These are phyloP conservation scores for Cuniculus paca DNA, from an alignment of 2,797 vertebrate genomes.

Conservation along the genomic window DNA sequence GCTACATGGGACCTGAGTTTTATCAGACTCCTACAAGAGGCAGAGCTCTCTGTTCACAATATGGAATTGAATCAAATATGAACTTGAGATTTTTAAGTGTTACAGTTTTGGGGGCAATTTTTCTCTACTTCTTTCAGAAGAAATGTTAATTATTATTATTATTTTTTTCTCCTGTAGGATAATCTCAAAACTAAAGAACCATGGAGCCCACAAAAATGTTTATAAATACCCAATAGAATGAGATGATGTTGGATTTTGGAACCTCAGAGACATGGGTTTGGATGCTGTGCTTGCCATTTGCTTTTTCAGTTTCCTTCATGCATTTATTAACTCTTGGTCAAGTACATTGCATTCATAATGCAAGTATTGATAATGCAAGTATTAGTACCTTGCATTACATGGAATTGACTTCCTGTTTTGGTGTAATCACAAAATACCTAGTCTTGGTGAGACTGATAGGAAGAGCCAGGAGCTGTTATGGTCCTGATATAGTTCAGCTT, in stretches of 20 bases:
- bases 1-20: background rate
- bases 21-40: background rate
- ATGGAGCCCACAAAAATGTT: background rate
- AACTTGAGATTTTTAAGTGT: background rate
- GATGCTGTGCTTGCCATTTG: background rate
- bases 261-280: background rate
- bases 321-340: background rate
- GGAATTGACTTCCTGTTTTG: background rate
- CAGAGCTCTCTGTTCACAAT: background rate
- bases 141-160: background rate
- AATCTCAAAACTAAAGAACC: background rate
- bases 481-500: background rate
- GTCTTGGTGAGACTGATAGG: background rate
- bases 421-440: constrained; percentile 19
- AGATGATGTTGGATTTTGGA: background rate
- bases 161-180: background rate
- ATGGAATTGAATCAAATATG: background rate
- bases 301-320: background rate
- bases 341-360: no score
- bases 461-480: background rate
- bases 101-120: background rate
- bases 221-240: background rate
- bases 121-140: background rate
- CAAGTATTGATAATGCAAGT: no score
- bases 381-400: background rate